Base-by-base conservation (phyloP, 2,888 invertebrate species). In the Tuberolachnus salignus region DNA sequence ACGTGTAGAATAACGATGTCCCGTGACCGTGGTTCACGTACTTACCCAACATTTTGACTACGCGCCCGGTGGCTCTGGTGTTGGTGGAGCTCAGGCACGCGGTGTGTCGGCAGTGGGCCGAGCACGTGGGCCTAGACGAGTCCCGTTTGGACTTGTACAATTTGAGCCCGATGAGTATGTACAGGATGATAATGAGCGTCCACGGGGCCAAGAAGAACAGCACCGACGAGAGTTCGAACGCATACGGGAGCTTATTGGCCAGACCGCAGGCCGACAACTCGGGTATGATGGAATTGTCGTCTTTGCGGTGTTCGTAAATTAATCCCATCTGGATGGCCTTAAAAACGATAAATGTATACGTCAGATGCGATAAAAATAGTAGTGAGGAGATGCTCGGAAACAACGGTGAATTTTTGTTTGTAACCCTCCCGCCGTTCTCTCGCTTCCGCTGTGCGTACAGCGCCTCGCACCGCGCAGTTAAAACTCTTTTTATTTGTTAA, bases 11-110 rank as follows among this genome's bases (percentile, higher is more conserved):
- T n/a, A n/a, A n/a, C n/a, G n/a, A n/a, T n/a, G n/a, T n/a, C n/a
- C n/a, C n/a, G n/a, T n/a, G n/a, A n/a, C n/a, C 34, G 34, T 34
- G 6, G 34, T 34, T 34, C 6, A 34, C 19, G 13, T 9, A 87
- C 90, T 89, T 84, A 92, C 92, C 91, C 80, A 92, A 86, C 92
- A 92, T 92, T 86, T 91, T 91, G 16, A 92, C 85, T 34, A 92
- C 92, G 82, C 91, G 86, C 80, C 88, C 88, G 46, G 72, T 80
- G 63, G 63, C 75, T n/a, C 46, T 72, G 49, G 34, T 67, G 21
- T 72, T 55, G 88, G 85, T 78, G 86, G 82, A 78, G 66, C 67
- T 80, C 70, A 67, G 67, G 64, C 72, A 63, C 11, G 63, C 66
- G 19, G 67, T 71, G 42, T 81, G 82, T 80, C 83, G 83, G 55